Evolutionary conservation across 2,113 vertebrate species (phyloP).

Genomic region (Bos javanicus): DNA sequence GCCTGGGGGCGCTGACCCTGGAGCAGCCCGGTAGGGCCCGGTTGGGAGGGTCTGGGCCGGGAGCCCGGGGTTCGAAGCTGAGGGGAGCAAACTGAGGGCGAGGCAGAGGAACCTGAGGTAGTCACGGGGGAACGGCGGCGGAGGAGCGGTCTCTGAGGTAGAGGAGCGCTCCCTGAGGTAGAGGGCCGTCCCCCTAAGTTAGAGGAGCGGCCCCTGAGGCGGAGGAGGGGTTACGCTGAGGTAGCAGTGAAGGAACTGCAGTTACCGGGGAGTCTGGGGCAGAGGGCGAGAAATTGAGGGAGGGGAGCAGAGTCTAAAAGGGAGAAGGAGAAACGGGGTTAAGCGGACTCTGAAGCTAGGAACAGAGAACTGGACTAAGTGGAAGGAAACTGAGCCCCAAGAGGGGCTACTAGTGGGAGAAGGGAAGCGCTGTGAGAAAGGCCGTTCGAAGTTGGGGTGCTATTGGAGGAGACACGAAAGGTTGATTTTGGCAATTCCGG

Average conservation of each 20-base stretch:
- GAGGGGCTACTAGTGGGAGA: background rate
- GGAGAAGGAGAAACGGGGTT: background rate
- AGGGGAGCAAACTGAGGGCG: background rate
- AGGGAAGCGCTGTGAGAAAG: background rate
- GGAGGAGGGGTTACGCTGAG: background rate
- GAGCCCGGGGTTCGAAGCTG: background rate
- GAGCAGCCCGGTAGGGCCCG: constrained; percentile 63
- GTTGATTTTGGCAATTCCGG: background rate
- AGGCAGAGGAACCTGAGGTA: background rate
- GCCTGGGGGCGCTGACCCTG: constrained; percentile 66
- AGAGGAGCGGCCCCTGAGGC: background rate
- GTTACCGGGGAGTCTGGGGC: background rate
- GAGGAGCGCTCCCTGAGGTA: background rate
- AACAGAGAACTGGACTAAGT: background rate
- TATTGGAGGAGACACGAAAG: background rate
- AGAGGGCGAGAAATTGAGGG: background rate
- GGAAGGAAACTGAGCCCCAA: background rate
- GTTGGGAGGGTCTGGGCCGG: background rate
- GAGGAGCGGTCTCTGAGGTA: background rate
- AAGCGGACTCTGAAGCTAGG: background rate
- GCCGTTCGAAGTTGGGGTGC: background rate
- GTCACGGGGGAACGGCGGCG: background rate
- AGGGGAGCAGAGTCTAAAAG: background rate
- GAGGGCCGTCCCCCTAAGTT: background rate
- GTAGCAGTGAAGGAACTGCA: background rate